Evolutionary conservation across 2,888 invertebrate species (phyloP), one percentile per base, ranked within the genome.

Genomic region (Philonicus albiceps): DNA sequence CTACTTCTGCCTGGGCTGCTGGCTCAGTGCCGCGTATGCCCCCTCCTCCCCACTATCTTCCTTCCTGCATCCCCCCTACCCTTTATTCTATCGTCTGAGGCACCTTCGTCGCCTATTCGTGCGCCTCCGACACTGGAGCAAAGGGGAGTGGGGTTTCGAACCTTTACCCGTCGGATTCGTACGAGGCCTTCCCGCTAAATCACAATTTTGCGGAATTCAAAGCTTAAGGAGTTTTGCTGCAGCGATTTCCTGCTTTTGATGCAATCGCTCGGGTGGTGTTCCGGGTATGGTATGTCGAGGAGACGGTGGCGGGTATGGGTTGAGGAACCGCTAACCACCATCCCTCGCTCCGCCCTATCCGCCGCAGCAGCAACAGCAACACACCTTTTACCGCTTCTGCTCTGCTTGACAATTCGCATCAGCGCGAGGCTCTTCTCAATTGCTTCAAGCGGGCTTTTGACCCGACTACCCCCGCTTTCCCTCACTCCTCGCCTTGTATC

Each of bases 161-260:
- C 13, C 40, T 3, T 13, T 40, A 13, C 40, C 40, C 40, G 40
- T 13, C 40, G 78, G 78, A 78, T 78, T 27, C 78, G 49, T 78
- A 49, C 27, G 78, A 78, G 78, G 78, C 43, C 27, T 49, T 78
- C 49, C 78, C 78, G 78, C 55, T 81, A 81, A 81, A 81, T 81
- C 81, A 81, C 81, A 64, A 81, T 81, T 81, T 81, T 81, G 81
- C 81, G 81, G 81, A 81, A 81, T 81, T 81, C 81, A 81, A 81
- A 81, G 81, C 81, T 81, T 55, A 81, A 81, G 81, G 81, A 81
- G 81, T 81, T 81, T 81, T 81, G 81, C 81, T 81, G 81, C 81
- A 81, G 81, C 81, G 81, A 81, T 81, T 81, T 81, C 64, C 81
- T 81, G 81, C 37, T 81, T 81, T 49, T 81, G 81, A 81, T 81